Percentiles rank a stretch among this genome's conserved stretches.
Conservation (phyloP, 2,113 vertebrate species). For the Acanthisitta chloris region DNA sequence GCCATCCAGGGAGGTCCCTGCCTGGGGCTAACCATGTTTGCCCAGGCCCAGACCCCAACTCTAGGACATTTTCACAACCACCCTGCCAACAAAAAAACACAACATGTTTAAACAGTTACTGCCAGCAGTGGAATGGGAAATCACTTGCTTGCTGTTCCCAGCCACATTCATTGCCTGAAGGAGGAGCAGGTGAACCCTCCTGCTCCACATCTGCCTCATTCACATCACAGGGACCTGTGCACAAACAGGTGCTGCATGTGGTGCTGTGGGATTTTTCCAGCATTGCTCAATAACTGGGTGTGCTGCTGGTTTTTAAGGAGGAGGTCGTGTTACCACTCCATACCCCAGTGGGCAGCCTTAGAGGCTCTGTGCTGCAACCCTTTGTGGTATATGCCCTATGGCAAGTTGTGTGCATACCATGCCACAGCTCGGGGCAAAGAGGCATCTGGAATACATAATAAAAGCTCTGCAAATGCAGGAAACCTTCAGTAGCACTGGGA, state of each 20-base stretch:
- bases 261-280: background rate
- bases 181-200: no score
- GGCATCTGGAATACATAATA: background rate
- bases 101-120: background rate
- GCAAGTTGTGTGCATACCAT: background rate
- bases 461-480: background rate
- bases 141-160: background rate
- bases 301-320: background rate
- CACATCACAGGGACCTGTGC: rapidly evolving
- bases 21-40: no score
- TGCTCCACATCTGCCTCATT: background rate
- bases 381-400: background rate
- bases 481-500: background rate
- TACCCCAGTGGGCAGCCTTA: background rate
- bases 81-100: background rate
- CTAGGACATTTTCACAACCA: background rate
- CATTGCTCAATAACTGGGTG: background rate
- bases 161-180: background rate
- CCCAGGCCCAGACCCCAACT: background rate
- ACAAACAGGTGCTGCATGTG: background rate
- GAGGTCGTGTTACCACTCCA: background rate
- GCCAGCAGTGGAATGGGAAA: background rate
- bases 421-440: background rate
- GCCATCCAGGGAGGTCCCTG: background rate
- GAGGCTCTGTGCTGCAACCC: background rate